Base-by-base conservation (phyloP, 2,888 invertebrate genomes). In the Hydraecia micacea region DNA sequence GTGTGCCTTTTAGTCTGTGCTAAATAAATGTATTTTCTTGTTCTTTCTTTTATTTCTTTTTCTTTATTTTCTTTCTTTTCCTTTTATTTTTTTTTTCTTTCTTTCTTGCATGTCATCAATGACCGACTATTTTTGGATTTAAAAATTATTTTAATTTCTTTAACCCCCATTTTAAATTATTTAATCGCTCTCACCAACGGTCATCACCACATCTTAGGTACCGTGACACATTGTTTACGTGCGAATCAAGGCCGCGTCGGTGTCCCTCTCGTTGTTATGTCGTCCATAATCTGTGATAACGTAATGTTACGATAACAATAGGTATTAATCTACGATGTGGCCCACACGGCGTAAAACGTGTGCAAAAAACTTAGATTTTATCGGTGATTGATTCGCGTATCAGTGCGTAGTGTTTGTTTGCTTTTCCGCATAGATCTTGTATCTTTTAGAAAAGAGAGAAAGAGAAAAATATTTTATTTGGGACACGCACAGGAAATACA, bases 211-310 rank as follows among this genome's bases (percentile, higher is more conserved):
- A 46, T 66, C 36, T 13, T 18, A 49, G 36, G 1, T 1, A 21
- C 25, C 7, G 8, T 75, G 74, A 81, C 79, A n/a, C 63, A 80
- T 77, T 86, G 81, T 85, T 86, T 80, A 78, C 70, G 70, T 42
- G 32, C 28, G 11, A 55, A 81, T 32, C 79, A 86, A 87, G 87
- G 84, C 39, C 70, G 25, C 11, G 28, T 25, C 58, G 18, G 67
- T 60, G 70, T 69, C 63, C 36, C 66, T 55, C 39, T 55, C 6
- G 55, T 72, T 73, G 71, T 77, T 72, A 83, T 65, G 55, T 39
- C 62, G 42, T 9, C 1, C 39, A 7, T 60, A 60, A 83, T 79
- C 69, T 60, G 21, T 73, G 83, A 79, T 83, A 86, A 42, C 72
- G 55, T 62, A 77, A 81, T 68, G 52, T 75, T 66, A 66, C 39